Percentiles rank a stretch among this genome's conserved stretches.
Conservation (phyloP, 1,140 invertebrate species). For the Mactra quadrangularis region DNA sequence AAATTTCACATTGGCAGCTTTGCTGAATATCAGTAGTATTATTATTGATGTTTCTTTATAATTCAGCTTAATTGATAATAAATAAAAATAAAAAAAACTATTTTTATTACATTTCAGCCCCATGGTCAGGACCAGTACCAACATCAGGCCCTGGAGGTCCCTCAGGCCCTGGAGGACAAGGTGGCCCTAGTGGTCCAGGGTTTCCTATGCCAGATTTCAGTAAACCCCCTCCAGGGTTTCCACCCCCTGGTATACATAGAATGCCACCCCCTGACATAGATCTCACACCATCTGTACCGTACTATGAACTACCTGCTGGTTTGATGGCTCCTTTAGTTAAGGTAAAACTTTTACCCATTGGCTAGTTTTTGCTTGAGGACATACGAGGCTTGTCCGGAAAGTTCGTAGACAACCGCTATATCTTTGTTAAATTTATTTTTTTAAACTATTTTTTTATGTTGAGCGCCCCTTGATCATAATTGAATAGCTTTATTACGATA, state of each 20-base stretch:
- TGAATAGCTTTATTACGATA: no score
- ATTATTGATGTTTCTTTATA: no score
- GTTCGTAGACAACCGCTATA: no score
- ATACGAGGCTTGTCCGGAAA: no score
- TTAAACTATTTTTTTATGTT: no score
- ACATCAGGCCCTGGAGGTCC: constrained; percentile 11
- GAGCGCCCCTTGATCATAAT: no score
- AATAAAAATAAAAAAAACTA: no score
- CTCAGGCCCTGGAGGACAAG: constrained; percentile 3
- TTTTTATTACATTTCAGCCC: constrained; percentile 36
- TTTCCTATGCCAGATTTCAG: constrained; percentile 84
- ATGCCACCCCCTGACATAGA: constrained; percentile 77
- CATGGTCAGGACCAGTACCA: constrained; percentile 51
- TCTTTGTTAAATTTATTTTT: no score
- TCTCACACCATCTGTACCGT: constrained; percentile 93
- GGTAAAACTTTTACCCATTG: constrained; percentile 83
- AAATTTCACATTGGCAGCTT: no score
- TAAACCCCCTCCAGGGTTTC: constrained; percentile 84
- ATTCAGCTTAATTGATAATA: no score
- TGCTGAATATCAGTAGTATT: no score
- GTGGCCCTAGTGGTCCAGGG: constrained; percentile 32
- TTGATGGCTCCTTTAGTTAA: constrained; percentile 97
- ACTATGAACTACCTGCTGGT: constrained; percentile 97
- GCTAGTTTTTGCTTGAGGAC: neutral
- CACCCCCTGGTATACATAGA: constrained; percentile 83